Evolutionary conservation across 2,113 vertebrate genomes (phyloP).

Genomic region (Peromyscus leucopus): DNA sequence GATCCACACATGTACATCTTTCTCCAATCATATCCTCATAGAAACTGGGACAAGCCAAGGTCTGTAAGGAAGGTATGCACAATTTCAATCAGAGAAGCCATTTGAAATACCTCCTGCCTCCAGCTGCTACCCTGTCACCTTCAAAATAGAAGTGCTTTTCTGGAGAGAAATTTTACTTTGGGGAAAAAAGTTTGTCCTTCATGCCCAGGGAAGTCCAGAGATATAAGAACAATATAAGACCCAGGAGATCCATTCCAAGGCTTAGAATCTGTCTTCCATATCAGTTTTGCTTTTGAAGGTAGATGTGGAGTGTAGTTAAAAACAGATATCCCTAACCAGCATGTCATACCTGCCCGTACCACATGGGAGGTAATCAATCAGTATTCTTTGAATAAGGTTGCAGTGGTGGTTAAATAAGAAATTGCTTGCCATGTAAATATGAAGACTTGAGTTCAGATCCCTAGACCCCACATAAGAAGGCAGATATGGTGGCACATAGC

Average conservation of each 20-base stretch:
- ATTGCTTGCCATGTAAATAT: neutral
- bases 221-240: neutral
- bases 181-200: neutral
- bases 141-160: conserved; percentile 10
- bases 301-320: neutral
- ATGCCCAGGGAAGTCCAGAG: neutral
- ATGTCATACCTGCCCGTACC: neutral
- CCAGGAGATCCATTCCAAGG: too few species aligned
- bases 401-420: neutral
- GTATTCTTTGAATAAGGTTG: neutral
- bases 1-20: neutral
- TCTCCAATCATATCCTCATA: neutral
- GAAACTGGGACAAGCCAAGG: neutral
- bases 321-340: too few species aligned
- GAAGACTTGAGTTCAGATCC: neutral
- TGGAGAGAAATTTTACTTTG: neutral
- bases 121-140: neutral
- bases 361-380: neutral
- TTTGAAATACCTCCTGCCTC: neutral
- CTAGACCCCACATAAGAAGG: neutral
- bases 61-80: neutral
- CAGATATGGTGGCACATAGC: neutral
- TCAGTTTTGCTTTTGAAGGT: neutral
- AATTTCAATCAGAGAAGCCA: neutral
- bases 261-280: neutral